Evolutionary conservation across 2,888 invertebrate genomes (phyloP).

Genomic region (Alcis repandata): DNA sequence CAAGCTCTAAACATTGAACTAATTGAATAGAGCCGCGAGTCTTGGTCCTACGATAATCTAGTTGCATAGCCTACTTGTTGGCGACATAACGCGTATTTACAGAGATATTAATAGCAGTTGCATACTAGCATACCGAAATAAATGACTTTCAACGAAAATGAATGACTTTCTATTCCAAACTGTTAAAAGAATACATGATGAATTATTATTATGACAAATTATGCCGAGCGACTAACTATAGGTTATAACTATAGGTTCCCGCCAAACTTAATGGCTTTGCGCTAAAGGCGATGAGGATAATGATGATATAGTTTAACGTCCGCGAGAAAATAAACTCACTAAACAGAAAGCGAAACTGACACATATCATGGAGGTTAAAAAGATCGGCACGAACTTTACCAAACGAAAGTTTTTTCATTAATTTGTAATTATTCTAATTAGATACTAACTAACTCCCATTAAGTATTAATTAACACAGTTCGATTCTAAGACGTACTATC

Average conservation of each 20-base stretch:
- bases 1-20: conserved; percentile 31
- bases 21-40: conserved; percentile 39
- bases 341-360: neutral
- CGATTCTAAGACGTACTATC: conserved; percentile 48
- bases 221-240: too few relatives aligned
- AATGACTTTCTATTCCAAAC: neutral
- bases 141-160: neutral
- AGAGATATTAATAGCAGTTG: conserved; percentile 1
- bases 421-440: conserved; percentile 3
- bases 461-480: conserved; percentile 41
- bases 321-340: too few relatives aligned
- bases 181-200: neutral
- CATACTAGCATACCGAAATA: neutral
- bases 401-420: neutral
- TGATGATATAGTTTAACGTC: too few relatives aligned
- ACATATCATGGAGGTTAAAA: neutral
- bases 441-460: conserved; percentile 1
- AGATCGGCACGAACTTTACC: neutral
- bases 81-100: conserved; percentile 1
- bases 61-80: conserved; percentile 32
- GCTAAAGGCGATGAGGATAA: too few relatives aligned
- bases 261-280: too few relatives aligned
- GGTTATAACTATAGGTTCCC: too few relatives aligned
- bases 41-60: conserved; percentile 42
- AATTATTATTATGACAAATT: neutral